Percentiles rank a stretch among this genome's conserved stretches.
phyloP scores from a whole-genome alignment of 2,888 invertebrate species.

The Metallyticus violacea region DNA sequence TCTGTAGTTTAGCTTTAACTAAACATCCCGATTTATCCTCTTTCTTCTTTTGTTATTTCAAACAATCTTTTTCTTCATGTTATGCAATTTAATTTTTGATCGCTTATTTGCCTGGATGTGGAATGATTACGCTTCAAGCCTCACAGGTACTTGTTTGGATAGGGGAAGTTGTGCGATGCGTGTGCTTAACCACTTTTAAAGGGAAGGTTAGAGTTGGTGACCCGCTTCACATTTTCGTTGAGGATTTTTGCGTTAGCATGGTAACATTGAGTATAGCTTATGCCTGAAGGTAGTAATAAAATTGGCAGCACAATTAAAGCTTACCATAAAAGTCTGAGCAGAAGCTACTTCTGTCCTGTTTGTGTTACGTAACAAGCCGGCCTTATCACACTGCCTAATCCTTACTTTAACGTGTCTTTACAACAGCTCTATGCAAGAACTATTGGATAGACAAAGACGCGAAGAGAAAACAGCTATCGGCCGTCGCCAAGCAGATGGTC shows the following conservation, averaged over 20 bases:
- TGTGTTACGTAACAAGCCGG: neutral
- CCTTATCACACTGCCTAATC: neutral
- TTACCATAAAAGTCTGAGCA: neutral
- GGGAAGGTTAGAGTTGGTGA: neutral
- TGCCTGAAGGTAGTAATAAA: neutral
- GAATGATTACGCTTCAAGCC: neutral
- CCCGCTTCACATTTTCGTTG: neutral
- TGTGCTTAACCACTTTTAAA: neutral
- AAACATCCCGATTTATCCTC: neutral
- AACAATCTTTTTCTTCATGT: neutral
- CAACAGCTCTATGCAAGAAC: too few species aligned
- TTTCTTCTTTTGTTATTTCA: too few species aligned
- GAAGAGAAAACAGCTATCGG: too few species aligned
- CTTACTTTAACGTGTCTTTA: neutral
- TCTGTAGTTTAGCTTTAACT: neutral
- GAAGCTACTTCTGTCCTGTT: neutral
- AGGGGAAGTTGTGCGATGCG: neutral
- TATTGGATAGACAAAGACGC: too few species aligned
- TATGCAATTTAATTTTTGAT: neutral
- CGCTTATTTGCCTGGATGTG: neutral
- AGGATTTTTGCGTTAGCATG: neutral
- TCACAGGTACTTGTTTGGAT: neutral
- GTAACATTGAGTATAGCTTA: neutral
- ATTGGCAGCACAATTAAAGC: neutral
- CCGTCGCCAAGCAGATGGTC: too few species aligned